Percentiles rank a stretch among this genome's conserved stretches.
phyloP scores from a whole-genome alignment of 2,113 vertebrate genomes.

The Ceyx cyanopectus region DNA sequence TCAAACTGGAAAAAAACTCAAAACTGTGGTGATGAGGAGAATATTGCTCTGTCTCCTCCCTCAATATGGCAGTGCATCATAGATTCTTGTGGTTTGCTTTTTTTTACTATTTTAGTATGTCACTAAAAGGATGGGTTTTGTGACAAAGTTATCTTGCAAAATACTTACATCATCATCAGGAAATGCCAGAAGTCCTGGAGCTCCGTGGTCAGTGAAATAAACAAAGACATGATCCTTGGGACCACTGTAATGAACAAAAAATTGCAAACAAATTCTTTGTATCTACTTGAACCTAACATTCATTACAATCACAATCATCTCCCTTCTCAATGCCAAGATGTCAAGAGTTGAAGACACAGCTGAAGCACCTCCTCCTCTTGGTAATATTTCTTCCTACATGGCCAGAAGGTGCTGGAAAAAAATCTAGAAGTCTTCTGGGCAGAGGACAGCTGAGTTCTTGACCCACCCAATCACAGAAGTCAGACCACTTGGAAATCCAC shows the following conservation, averaged over 20 bases:
- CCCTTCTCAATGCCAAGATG: not conserved
- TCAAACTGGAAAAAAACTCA: not conserved
- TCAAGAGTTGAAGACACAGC: not conserved
- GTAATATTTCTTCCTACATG: not conserved
- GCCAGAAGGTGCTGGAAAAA: not conserved
- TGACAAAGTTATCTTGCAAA: not conserved
- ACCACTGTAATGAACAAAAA: constrained; percentile 81
- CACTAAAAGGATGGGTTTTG: not conserved
- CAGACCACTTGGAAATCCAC: not conserved
- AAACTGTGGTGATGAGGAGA: not conserved
- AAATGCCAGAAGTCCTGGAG: constrained; percentile 90
- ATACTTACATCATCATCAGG: constrained; percentile 89
- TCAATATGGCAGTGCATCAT: not conserved
- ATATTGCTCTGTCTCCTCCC: not conserved
- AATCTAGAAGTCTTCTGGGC: not conserved
- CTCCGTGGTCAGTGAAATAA: constrained; percentile 96
- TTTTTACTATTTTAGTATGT: not conserved
- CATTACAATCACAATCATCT: not conserved
- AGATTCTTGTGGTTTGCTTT: not conserved
- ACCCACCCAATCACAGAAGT: not conserved
- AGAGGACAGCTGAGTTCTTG: not conserved
- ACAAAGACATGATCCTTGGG: constrained; percentile 93
- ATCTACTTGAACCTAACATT: not conserved
- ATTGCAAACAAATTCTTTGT: not conserved
- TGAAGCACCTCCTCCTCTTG: not conserved